phyloP scores from a whole-genome alignment of 2,113 vertebrate genomes.

The Suricata suricatta region DNA sequence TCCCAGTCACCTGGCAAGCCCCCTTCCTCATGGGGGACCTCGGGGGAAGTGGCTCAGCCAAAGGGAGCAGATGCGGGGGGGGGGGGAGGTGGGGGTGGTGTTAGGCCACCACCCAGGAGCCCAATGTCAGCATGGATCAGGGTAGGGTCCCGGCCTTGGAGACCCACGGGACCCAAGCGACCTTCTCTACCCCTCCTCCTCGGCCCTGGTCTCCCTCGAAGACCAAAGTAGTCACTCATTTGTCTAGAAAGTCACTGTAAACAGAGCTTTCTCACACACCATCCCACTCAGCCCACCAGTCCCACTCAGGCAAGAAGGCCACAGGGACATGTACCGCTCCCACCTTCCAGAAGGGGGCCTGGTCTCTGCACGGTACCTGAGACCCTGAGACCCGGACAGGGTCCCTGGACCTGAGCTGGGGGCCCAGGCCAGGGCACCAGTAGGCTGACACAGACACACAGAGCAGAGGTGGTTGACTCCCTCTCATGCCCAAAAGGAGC shows the following conservation, averaged over 20 bases:
- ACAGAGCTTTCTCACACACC: neutral
- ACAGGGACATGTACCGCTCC: neutral
- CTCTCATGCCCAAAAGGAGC: neutral
- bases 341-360: neutral
- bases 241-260: neutral
- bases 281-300: neutral
- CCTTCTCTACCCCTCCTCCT: neutral
- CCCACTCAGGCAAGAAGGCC: neutral
- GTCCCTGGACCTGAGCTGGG: rapidly evolving
- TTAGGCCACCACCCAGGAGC: neutral
- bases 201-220: neutral
- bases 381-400: neutral
- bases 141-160: neutral
- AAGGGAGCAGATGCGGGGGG: neutral
- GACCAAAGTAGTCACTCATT: neutral
- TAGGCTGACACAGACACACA: neutral
- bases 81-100: neutral
- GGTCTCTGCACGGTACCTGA: neutral
- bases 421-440: neutral
- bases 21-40: neutral
- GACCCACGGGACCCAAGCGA: neutral
- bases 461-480: neutral
- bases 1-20: neutral
- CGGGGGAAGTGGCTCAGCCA: neutral
- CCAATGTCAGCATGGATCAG: neutral